Percentiles rank a stretch among this genome's conserved stretches.
These are phyloP conservation scores for Rhinatrema bivittatum DNA, from an alignment of 2,797 vertebrate genomes.

Conservation along the genomic window DNA sequence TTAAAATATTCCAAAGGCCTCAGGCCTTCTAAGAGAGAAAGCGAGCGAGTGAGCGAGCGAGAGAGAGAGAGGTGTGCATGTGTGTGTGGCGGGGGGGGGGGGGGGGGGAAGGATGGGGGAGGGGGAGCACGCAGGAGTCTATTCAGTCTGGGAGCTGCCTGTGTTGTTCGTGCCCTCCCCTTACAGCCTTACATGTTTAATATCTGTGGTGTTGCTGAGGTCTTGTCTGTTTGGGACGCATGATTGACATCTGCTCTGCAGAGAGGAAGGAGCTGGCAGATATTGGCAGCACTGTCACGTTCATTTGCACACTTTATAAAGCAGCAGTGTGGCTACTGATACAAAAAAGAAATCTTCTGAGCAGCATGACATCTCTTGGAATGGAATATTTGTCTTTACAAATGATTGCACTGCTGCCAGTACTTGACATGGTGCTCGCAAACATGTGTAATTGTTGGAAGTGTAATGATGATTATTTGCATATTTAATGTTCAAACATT, in stretches of 20 bases:
- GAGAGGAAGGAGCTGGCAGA: slow-evolving; percentile 71
- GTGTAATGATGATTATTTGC: slow-evolving; percentile 77
- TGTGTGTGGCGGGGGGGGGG: no score
- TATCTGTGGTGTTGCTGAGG: slow-evolving; percentile 55
- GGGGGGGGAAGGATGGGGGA: slow-evolving; percentile 6
- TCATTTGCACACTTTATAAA: slow-evolving; percentile 75
- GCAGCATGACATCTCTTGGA: slow-evolving; percentile 96
- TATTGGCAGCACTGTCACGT: slow-evolving; percentile 68
- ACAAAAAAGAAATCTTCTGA: slow-evolving; percentile 75
- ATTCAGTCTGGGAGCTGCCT: slow-evolving; percentile 39
- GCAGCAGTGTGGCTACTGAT: slow-evolving; percentile 78
- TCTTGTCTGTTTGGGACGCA: slow-evolving; percentile 70
- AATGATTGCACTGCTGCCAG: slow-evolving; percentile 73
- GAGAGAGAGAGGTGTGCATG: slow-evolving; percentile 1
- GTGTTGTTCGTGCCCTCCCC: slow-evolving; percentile 53
- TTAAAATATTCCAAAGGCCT: slow-evolving; percentile 79
- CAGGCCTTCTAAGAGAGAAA: slow-evolving; percentile 60
- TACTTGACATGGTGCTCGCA: slow-evolving; percentile 70
- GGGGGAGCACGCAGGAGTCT: no score
- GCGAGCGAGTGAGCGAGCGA: slow-evolving; percentile 11
- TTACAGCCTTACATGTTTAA: slow-evolving; percentile 49
- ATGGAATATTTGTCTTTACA: slow-evolving; percentile 82
- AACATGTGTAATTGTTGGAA: slow-evolving; percentile 77
- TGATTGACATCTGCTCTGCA: slow-evolving; percentile 90
- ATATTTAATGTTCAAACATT: slow-evolving; percentile 76